Evolutionary conservation across 2,797 vertebrate species (phyloP).

Genomic region (Centropyge bicolor): DNA sequence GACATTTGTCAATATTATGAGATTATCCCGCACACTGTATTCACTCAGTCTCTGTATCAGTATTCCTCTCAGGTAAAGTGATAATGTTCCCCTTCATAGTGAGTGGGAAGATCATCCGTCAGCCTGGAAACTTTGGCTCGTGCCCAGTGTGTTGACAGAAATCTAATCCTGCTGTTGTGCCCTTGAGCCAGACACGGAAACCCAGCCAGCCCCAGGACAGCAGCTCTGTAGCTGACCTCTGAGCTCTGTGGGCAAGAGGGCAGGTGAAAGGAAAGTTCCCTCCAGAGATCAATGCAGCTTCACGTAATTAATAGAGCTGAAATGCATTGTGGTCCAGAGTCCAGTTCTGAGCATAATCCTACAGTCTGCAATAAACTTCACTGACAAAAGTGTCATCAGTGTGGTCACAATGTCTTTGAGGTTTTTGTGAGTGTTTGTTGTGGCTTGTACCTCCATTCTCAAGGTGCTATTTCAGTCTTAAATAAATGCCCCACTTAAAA

Average conservation of each 20-base stretch:
- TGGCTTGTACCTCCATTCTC: not conserved
- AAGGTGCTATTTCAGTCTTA: not conserved
- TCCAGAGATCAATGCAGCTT: conserved; percentile 18
- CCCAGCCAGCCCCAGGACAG: conserved; percentile 10
- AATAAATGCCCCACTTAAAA: not conserved
- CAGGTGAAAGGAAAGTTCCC: conserved; percentile 13
- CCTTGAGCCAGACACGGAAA: conserved; percentile 49
- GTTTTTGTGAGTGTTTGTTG: not conserved
- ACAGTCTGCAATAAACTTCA: not conserved
- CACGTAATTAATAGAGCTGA: conserved; percentile 30
- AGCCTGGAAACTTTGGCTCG: conserved; percentile 30
- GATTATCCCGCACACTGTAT: no score
- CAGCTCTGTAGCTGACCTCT: conserved; percentile 42
- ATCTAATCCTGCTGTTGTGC: conserved; percentile 49
- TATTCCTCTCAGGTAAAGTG: conserved; percentile 26
- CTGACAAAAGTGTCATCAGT: not conserved
- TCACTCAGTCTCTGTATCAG: conserved; percentile 11
- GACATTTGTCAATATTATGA: not conserved
- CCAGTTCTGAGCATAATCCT: not conserved
- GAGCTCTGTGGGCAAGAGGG: conserved; percentile 6
- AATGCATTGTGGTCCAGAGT: conserved; percentile 1
- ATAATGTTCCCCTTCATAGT: conserved; percentile 4
- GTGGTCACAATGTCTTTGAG: not conserved
- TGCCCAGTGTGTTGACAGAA: conserved; percentile 35
- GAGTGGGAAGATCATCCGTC: conserved; percentile 36